These are phyloP conservation scores for Vesta saturnalis DNA, from an alignment of 2,888 invertebrate species.

Conservation along the genomic window DNA sequence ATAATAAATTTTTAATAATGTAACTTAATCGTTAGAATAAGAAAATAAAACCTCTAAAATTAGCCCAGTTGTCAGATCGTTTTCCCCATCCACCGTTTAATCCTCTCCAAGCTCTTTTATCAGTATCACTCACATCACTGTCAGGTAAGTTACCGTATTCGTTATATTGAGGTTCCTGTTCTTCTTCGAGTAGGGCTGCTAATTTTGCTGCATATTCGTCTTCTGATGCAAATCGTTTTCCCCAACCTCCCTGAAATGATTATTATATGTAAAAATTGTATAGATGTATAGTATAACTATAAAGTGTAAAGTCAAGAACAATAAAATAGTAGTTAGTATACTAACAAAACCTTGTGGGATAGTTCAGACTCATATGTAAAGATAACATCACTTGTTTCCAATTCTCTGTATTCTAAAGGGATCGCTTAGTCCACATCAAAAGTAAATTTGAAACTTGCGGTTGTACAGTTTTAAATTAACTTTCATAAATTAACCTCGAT, in stretches of 20 bases:
- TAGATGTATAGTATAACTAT: too few species aligned
- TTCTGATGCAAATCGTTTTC: slow-evolving; percentile 58
- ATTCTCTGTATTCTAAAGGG: too few species aligned
- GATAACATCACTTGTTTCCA: too few species aligned
- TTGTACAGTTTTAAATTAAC: too few species aligned
- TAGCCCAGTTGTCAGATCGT: slow-evolving; percentile 70
- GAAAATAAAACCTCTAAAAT: slow-evolving; percentile 63
- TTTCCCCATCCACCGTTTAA: slow-evolving; percentile 81
- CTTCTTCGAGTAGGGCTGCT: slow-evolving; percentile 51
- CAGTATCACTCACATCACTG: slow-evolving; percentile 55
- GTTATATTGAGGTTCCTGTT: slow-evolving; percentile 43
- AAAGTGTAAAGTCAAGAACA: too few species aligned
- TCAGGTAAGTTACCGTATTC: slow-evolving; percentile 48
- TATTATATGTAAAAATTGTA: too few species aligned
- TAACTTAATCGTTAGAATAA: slow-evolving; percentile 2
- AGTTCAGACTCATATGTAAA: too few species aligned
- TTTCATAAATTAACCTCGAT: too few species aligned
- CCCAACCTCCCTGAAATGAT: slow-evolving; percentile 58
- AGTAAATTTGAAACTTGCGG: too few species aligned
- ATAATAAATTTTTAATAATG: not conserved
- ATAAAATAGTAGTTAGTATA: too few species aligned
- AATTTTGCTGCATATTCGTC: slow-evolving; percentile 55
- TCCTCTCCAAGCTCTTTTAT: slow-evolving; percentile 76
- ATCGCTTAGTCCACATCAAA: too few species aligned
- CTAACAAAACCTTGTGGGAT: too few species aligned